Evolutionary conservation across 2,113 vertebrate species (phyloP).

Genomic region (Chlorodrepanis virens): DNA sequence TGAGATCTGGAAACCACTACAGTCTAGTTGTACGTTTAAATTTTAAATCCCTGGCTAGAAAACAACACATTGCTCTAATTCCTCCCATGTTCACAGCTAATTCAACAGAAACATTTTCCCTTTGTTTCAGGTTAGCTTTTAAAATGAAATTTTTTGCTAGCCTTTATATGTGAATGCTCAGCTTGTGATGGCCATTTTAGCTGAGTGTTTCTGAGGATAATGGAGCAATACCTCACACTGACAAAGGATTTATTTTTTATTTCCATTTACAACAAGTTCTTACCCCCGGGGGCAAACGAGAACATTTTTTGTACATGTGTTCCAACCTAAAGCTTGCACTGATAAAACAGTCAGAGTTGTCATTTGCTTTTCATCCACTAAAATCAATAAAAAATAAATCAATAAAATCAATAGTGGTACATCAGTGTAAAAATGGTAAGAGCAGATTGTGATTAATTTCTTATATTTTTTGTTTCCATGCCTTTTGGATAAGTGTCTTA

Average conservation of each 20-base stretch:
- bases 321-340: background rate
- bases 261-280: background rate
- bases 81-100: background rate
- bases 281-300: background rate
- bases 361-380: background rate
- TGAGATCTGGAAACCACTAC: background rate
- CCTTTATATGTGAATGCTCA: background rate
- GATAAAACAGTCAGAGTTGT: background rate
- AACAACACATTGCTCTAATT: background rate
- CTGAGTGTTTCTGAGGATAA: background rate
- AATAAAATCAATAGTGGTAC: background rate
- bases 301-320: background rate
- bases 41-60: slow-evolving; percentile 26
- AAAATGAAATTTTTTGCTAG: background rate
- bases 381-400: background rate
- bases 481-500: background rate
- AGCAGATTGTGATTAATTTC: background rate
- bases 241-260: background rate
- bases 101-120: background rate
- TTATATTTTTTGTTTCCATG: background rate
- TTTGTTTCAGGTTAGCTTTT: slow-evolving; percentile 13
- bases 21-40: background rate
- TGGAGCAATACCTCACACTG: background rate
- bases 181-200: background rate
- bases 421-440: background rate